Percentiles rank a stretch among this genome's conserved stretches.
phyloP scores from a whole-genome alignment of 2,797 vertebrate genomes.

The Bradypodion pumilum region DNA sequence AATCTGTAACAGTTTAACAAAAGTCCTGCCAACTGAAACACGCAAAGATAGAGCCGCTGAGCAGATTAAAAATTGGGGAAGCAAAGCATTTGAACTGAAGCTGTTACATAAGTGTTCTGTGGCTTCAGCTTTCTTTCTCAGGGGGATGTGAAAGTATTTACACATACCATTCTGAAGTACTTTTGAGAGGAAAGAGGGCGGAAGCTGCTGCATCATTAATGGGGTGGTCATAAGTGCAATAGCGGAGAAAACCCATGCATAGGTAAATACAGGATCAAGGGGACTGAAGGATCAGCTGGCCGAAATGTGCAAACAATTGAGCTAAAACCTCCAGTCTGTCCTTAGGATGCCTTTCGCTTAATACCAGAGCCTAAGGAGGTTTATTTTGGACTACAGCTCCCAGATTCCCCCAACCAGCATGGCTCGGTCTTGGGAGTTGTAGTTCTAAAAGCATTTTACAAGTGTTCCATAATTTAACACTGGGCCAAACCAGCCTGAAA shows the following conservation, averaged over 20 bases:
- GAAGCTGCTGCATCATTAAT: fast-evolving
- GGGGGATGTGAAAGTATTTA: constrained; percentile 42
- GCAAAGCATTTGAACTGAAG: constrained; percentile 58
- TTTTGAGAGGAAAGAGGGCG: background rate
- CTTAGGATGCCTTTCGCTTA: no score
- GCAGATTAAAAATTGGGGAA: constrained; percentile 70
- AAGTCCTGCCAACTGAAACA: constrained; percentile 50
- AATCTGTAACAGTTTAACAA: constrained; percentile 67
- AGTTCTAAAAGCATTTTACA: no score
- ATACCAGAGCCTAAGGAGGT: no score
- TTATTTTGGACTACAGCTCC: no score
- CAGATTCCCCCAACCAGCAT: no score
- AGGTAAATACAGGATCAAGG: background rate
- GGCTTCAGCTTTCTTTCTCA: constrained; percentile 36
- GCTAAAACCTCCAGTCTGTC: background rate
- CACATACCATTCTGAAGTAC: background rate
- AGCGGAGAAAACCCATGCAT: fast-evolving
- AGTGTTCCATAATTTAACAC: no score
- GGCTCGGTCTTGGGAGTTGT: no score
- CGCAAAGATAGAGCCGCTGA: constrained; percentile 68
- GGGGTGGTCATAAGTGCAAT: background rate
- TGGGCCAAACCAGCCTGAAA: no score
- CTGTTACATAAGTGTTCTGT: constrained; percentile 65
- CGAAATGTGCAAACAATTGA: background rate
- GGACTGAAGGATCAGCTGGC: background rate